These are phyloP conservation scores for Megalops cyprinoides DNA, from an alignment of 2,797 vertebrate genomes.

Conservation along the genomic window DNA sequence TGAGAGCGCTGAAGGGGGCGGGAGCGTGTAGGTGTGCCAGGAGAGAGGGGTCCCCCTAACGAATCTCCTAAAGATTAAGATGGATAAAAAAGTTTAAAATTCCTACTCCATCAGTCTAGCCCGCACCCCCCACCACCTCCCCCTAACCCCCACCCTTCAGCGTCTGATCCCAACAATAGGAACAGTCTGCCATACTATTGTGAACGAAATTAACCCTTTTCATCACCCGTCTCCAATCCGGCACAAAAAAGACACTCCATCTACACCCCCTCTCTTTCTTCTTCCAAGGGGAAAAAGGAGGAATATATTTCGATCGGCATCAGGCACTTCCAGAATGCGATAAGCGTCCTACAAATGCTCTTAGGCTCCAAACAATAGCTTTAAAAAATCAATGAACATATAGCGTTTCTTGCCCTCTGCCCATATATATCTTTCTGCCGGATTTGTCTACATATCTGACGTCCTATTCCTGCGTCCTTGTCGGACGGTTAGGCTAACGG, in stretches of 20 bases:
- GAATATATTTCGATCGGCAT: slow-evolving; percentile 34
- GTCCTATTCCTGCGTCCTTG: not conserved
- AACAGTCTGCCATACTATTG: slow-evolving; percentile 54
- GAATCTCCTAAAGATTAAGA: slow-evolving; percentile 17
- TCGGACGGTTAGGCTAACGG: slow-evolving; percentile 4
- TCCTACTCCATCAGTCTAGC: slow-evolving; percentile 32
- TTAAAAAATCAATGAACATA: slow-evolving; percentile 35
- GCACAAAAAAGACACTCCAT: slow-evolving; percentile 38
- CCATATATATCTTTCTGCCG: slow-evolving; percentile 5
- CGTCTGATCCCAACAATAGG: slow-evolving; percentile 55
- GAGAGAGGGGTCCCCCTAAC: slow-evolving; percentile 16
- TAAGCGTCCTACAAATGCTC: slow-evolving; percentile 37
- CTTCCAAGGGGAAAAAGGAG: slow-evolving; percentile 29
- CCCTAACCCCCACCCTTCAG: slow-evolving; percentile 37
- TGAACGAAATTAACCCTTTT: slow-evolving; percentile 56
- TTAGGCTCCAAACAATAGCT: slow-evolving; percentile 40
- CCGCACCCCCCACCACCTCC: not conserved
- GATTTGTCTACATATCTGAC: slow-evolving; percentile 9
- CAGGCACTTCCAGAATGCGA: slow-evolving; percentile 38
- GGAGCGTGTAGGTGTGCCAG: not conserved
- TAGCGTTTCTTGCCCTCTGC: slow-evolving; percentile 21
- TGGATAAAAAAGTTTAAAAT: slow-evolving; percentile 28
- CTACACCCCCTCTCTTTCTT: slow-evolving; percentile 19
- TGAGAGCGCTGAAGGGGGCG: slow-evolving; percentile 4
- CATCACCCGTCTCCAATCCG: slow-evolving; percentile 54